These are phyloP conservation scores for Sthenelais limicola DNA, from an alignment of 2,888 invertebrate species.

Conservation along the genomic window DNA sequence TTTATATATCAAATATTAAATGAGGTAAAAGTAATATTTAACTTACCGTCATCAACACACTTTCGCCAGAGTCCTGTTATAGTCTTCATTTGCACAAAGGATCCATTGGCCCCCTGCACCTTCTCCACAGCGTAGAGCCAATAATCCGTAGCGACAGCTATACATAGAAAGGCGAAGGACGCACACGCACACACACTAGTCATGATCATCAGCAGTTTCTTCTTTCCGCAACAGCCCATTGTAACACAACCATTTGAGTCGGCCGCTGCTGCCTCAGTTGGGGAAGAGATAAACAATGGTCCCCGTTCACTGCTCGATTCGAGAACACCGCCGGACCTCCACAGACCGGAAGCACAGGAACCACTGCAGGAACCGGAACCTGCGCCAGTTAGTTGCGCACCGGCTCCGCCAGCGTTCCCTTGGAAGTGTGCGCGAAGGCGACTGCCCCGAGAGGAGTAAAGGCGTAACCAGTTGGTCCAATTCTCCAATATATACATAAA, in stretches of 20 bases:
- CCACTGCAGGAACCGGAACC: constrained; percentile 30
- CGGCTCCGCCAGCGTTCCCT: constrained; percentile 29
- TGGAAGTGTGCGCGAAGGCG: constrained; percentile 28
- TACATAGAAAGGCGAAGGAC: constrained; percentile 70
- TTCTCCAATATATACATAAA: constrained; percentile 44
- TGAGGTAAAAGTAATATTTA: not conserved
- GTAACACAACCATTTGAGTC: constrained; percentile 39
- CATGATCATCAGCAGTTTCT: constrained; percentile 68
- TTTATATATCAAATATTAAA: no score
- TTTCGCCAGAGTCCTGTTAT: constrained; percentile 68
- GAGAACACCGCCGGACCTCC: not conserved
- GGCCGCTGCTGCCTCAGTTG: constrained; percentile 17
- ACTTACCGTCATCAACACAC: constrained; percentile 64
- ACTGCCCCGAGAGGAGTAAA: constrained; percentile 38
- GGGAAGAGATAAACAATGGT: constrained; percentile 5
- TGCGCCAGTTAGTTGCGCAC: constrained; percentile 38
- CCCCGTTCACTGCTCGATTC: constrained; percentile 16
- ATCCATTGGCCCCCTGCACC: constrained; percentile 55
- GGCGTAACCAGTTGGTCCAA: constrained; percentile 41
- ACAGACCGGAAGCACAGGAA: constrained; percentile 8
- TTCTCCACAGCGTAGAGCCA: constrained; percentile 69
- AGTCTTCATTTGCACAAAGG: constrained; percentile 55
- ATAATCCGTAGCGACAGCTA: constrained; percentile 71
- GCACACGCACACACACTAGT: constrained; percentile 71
- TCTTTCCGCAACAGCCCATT: constrained; percentile 67